Evolutionary conservation across 2,888 invertebrate species (phyloP).

Genomic region (Lepidochrysops patricia): DNA sequence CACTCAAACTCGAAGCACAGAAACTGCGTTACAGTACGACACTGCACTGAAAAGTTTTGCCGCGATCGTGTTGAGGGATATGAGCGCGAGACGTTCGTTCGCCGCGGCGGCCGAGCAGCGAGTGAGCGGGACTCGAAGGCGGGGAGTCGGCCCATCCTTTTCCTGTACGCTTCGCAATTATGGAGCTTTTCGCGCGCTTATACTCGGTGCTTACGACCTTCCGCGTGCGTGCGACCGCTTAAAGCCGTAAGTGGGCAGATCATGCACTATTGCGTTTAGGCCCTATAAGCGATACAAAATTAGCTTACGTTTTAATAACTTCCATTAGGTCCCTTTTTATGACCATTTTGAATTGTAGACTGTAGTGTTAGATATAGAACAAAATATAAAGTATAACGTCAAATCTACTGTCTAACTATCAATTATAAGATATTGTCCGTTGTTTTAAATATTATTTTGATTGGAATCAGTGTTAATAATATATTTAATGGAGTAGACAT

Average conservation of each 20-base stretch:
- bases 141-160: conserved; percentile 61
- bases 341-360: neutral
- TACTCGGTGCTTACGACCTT: conserved; percentile 40
- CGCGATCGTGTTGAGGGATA: conserved; percentile 48
- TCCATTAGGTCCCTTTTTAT: conserved; percentile 23
- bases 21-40: conserved; percentile 41
- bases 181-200: conserved; percentile 55
- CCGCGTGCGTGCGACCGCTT: conserved; percentile 39
- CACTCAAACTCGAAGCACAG: conserved; percentile 50
- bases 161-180: conserved; percentile 49
- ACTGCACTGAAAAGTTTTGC: conserved; percentile 66
- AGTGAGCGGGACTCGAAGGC: conserved; percentile 49
- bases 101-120: conserved; percentile 48
- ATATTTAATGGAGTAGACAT: no score
- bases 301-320: conserved; percentile 33
- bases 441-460: no score
- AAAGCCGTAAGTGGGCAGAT: conserved; percentile 71
- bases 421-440: no score
- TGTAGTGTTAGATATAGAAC: neutral
- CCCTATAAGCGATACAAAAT: conserved; percentile 56
- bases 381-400: no score
- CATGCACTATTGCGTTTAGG: conserved; percentile 66
- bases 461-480: no score
- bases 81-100: conserved; percentile 41
- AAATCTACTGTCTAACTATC: no score